Percentiles rank a stretch among this genome's conserved stretches.
phyloP scores from a whole-genome alignment of 2,888 invertebrate species.

The Aspidiotus rigidus region DNA sequence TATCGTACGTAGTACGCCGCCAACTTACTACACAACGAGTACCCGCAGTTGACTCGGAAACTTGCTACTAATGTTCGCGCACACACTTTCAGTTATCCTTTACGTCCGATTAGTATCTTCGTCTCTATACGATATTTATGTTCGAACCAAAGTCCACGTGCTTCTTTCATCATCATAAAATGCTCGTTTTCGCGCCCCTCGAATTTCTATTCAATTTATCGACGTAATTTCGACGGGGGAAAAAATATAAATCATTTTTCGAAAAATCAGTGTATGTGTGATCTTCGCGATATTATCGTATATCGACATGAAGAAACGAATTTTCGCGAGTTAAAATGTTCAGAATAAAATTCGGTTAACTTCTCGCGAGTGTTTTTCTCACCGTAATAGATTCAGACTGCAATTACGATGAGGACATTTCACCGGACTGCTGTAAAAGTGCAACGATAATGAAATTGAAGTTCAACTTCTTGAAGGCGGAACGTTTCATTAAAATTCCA shows the following conservation, averaged over 20 bases:
- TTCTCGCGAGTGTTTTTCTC: neutral
- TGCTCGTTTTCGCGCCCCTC: too few species aligned
- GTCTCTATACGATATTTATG: too few species aligned
- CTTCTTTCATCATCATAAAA: too few species aligned
- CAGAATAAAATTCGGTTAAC: slow-evolving; percentile 24
- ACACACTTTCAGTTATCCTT: neutral
- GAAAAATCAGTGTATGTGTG: too few species aligned
- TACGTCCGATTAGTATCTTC: neutral
- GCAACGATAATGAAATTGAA: slow-evolving; percentile 3
- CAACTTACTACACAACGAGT: slow-evolving; percentile 13
- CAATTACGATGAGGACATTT: slow-evolving; percentile 1
- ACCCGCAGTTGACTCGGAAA: slow-evolving; percentile 21
- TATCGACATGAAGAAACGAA: too few species aligned
- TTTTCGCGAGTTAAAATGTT: slow-evolving; percentile 1
- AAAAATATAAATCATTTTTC: too few species aligned
- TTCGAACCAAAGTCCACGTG: too few species aligned
- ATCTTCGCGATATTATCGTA: too few species aligned
- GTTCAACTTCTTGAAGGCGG: neutral
- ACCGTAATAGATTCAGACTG: neutral
- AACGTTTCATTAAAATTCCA: slow-evolving; percentile 2
- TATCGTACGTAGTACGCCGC: slow-evolving; percentile 22
- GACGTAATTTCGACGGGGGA: too few species aligned
- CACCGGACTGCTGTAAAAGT: neutral
- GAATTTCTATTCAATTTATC: too few species aligned
- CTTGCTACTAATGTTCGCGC: slow-evolving; percentile 12